Percentiles rank a stretch among this genome's conserved stretches.
Conservation (phyloP, 2,113 vertebrate genomes). For the Melanerpes aurifrons region DNA sequence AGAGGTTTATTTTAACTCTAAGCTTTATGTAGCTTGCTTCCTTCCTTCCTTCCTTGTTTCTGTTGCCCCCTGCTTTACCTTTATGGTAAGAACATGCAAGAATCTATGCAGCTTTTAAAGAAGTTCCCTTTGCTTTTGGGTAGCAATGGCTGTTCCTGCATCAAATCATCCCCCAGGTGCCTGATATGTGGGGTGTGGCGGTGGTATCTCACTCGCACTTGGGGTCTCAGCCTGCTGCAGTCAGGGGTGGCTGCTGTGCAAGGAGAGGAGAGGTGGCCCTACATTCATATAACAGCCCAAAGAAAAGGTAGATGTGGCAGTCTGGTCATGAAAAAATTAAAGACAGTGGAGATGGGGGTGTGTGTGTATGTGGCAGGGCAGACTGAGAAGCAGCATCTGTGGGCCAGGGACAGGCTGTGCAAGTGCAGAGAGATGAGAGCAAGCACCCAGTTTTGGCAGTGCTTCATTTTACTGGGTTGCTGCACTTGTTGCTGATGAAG, state of each 20-base stretch:
- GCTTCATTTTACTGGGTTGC: neutral
- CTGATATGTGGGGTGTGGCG: neutral
- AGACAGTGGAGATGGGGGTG: fast-evolving
- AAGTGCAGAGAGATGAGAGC: fast-evolving
- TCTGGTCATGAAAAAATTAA: neutral
- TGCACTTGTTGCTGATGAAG: neutral
- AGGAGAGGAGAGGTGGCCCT: fast-evolving
- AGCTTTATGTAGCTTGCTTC: conserved; percentile 51
- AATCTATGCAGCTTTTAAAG: neutral
- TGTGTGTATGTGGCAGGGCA: fast-evolving
- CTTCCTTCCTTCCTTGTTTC: conserved; percentile 43
- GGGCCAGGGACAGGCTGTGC: neutral
- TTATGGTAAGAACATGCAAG: neutral
- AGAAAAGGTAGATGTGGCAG: fast-evolving
- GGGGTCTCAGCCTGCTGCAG: neutral
- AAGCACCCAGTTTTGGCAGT: neutral
- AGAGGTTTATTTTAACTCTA: conserved; percentile 36
- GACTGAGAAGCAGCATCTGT: fast-evolving
- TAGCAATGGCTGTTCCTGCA: neutral
- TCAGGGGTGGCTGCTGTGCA: fast-evolving
- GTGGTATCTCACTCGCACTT: neutral
- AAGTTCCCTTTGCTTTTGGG: neutral
- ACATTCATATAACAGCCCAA: fast-evolving
- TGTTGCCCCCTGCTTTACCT: conserved; percentile 37
- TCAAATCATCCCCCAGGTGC: fast-evolving